These are phyloP conservation scores for Siphlonurus alternatus DNA, from an alignment of 2,888 invertebrate species.

Conservation along the genomic window DNA sequence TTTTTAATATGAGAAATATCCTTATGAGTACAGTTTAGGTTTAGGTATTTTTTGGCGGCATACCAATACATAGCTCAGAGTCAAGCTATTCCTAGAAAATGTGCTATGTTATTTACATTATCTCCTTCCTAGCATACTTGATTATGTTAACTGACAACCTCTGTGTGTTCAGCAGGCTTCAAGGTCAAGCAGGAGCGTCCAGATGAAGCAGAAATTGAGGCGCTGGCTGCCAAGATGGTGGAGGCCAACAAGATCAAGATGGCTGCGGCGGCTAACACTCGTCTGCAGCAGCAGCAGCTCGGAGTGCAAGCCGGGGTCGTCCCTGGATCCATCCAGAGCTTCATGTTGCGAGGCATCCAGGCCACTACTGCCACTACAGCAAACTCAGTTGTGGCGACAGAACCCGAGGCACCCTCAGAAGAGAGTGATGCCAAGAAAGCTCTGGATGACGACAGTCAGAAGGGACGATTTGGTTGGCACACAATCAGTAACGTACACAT, in stretches of 20 bases:
- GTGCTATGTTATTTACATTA: no score
- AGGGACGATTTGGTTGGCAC: conserved; percentile 72
- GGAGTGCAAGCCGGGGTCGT: not conserved
- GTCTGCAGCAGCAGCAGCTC: conserved; percentile 11
- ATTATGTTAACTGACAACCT: no score
- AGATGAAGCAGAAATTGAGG: conserved; percentile 76
- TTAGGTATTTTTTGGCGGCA: no score
- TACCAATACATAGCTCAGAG: no score
- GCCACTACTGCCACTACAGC: not conserved
- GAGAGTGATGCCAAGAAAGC: conserved; percentile 7
- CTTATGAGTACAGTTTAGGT: no score
- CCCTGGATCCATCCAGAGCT: not conserved
- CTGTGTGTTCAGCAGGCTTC: conserved; percentile 10
- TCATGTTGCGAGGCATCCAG: not conserved
- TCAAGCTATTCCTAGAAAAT: no score
- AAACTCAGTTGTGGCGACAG: not conserved
- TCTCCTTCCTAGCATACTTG: no score
- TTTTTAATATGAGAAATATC: no score
- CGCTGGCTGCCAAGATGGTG: conserved; percentile 72
- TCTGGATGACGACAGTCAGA: conserved; percentile 30
- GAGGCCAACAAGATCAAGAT: conserved; percentile 58
- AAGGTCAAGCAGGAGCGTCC: conserved; percentile 56
- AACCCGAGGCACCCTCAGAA: not conserved
- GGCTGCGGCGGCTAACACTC: conserved; percentile 27
- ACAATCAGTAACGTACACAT: conserved; percentile 70